These are phyloP conservation scores for Scarus forsteni DNA, from an alignment of 2,797 vertebrate species.

Conservation along the genomic window DNA sequence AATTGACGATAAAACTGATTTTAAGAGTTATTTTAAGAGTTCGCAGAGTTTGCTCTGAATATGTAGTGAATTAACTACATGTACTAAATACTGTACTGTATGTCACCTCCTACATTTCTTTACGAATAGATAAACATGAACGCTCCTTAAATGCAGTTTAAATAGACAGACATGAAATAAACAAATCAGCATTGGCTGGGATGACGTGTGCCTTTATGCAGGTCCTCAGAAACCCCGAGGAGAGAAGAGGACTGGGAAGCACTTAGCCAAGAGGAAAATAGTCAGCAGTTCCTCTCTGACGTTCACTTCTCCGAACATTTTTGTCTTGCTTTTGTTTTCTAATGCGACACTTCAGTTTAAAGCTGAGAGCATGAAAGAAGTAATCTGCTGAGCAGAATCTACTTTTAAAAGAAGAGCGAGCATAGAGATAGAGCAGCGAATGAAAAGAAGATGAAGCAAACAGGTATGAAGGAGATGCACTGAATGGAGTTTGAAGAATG, in stretches of 20 bases:
- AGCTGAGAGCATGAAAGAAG: background rate
- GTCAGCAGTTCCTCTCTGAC: slow-evolving; percentile 8
- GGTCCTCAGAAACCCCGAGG: slow-evolving; percentile 1
- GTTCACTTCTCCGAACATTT: background rate
- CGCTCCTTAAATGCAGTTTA: too few species aligned
- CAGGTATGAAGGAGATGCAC: background rate
- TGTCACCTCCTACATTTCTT: too few species aligned
- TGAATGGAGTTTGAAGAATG: background rate
- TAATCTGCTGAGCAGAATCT: background rate
- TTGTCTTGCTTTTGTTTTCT: background rate
- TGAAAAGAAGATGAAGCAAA: background rate
- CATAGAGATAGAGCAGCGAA: background rate
- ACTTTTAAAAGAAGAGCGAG: background rate
- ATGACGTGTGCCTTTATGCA: slow-evolving; percentile 17
- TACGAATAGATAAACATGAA: too few species aligned
- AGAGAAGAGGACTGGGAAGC: slow-evolving; percentile 21
- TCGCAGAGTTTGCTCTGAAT: too few species aligned
- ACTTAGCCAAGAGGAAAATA: slow-evolving; percentile 32
- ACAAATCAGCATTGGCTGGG: slow-evolving; percentile 6
- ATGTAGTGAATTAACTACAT: too few species aligned
- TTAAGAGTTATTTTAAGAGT: too few species aligned
- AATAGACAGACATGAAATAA: slow-evolving; percentile 5
- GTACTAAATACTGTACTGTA: too few species aligned
- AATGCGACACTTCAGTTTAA: background rate
- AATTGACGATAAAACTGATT: too few species aligned